Evolutionary conservation across 2,888 invertebrate genomes (phyloP).

Genomic region (Andrena flavipes): DNA sequence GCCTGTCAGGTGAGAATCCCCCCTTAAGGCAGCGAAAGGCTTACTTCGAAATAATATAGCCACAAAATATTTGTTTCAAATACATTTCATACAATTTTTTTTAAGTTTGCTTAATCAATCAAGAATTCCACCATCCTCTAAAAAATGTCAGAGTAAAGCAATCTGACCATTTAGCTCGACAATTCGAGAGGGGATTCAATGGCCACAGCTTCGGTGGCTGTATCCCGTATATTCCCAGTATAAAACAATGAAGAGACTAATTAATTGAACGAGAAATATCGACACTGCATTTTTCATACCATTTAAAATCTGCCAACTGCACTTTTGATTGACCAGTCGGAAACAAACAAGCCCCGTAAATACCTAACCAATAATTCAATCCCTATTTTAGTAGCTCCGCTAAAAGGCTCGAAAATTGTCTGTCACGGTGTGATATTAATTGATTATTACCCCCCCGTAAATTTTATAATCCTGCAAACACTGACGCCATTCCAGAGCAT

Average conservation of each 20-base stretch:
- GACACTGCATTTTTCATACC: slow-evolving; percentile 6
- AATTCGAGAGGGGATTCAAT: slow-evolving; percentile 1
- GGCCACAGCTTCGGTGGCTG: slow-evolving; percentile 22
- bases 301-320: slow-evolving; percentile 35
- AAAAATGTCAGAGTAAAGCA: slow-evolving; percentile 19
- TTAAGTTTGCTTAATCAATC: neutral
- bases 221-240: neutral
- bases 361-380: slow-evolving; percentile 4
- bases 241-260: slow-evolving; percentile 27
- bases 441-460: slow-evolving; percentile 6
- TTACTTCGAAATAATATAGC: too few relatives aligned
- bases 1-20: too few relatives aligned
- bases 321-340: slow-evolving; percentile 43
- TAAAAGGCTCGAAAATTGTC: slow-evolving; percentile 8
- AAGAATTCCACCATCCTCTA: neutral
- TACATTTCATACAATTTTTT: too few relatives aligned
- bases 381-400: neutral
- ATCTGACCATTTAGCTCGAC: neutral
- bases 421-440: neutral
- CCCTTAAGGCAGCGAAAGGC: too few relatives aligned
- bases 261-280: slow-evolving; percentile 32
- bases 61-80: too few relatives aligned
- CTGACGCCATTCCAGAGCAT: neutral
- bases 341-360: slow-evolving; percentile 29
- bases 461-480: neutral